Conservation (phyloP, 2,888 invertebrate genomes). For the Sphaerophoria taeniata region DNA sequence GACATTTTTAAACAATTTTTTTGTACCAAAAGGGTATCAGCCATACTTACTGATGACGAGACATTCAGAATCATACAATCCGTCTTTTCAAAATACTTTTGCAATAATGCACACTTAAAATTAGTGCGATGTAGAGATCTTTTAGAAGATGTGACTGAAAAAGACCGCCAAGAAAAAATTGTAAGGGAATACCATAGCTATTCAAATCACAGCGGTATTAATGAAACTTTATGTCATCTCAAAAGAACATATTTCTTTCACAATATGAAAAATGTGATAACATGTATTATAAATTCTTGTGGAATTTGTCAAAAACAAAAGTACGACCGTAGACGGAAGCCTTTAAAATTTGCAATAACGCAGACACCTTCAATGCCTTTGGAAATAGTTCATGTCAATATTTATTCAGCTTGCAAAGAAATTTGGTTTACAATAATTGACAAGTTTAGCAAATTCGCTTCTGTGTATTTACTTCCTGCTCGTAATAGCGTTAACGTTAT, state of each 20-base stretch:
- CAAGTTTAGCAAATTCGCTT: too few species aligned
- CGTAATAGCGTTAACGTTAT: too few species aligned
- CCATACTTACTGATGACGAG: conserved; percentile 13
- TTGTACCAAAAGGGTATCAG: conserved; percentile 27
- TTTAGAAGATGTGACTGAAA: conserved; percentile 47
- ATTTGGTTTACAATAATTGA: too few species aligned
- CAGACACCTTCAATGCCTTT: too few species aligned
- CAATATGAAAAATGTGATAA: not conserved
- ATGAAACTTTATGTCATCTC: not conserved
- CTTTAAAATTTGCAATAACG: too few species aligned
- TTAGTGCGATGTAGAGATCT: conserved; percentile 34
- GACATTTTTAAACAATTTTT: conserved; percentile 32
- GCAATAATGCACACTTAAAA: conserved; percentile 3
- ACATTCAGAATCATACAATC: not conserved
- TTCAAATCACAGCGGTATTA: not conserved
- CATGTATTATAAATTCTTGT: not conserved
- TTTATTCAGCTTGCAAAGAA: too few species aligned
- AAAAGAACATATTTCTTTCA: conserved; percentile 21
- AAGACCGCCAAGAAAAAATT: conserved; percentile 60
- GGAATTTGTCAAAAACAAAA: not conserved
- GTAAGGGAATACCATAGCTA: conserved; percentile 14
- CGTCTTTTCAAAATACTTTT: not conserved
- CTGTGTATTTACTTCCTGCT: too few species aligned
- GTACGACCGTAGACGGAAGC: not conserved
- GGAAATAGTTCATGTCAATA: too few species aligned